Base-by-base conservation (phyloP, 2,888 invertebrate species). In the Phaedon cochleariae region DNA sequence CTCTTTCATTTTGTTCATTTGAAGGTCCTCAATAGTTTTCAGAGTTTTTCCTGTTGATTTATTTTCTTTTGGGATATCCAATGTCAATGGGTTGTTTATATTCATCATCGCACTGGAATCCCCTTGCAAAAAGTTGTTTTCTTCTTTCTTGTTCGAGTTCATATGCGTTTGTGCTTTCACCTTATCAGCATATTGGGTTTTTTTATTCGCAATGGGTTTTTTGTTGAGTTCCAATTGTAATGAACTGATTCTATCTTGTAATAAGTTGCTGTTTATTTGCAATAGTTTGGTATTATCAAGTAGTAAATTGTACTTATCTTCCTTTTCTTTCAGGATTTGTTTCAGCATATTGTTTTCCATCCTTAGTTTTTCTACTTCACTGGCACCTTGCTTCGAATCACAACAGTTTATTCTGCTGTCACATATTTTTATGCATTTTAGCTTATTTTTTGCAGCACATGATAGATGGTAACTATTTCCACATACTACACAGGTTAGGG, bases 371-470 rank as follows among this genome's bases (percentile, higher is more conserved):
- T 49, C 49, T 49, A 49, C 20, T 49, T 49, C 20, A 49, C 49
- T 49, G 49, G 49, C 5, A 49, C 49, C 20, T 18, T 49, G 20
- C 5, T 49, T 49, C 20, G 12, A 20, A 49, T 49, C 49, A 20
- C 20, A 49, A 49, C 20, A 49, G 49, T 49, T 49, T 49, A 49
- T 49, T 49, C 49, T 49, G 49, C 49, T 49, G 49, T 18, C 49
- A 49, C 49, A 49, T 49, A 18, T 20, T 20, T 49, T 5, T 49
- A n/a, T n/a, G n/a, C n/a, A n/a, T n/a, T n/a, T n/a, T n/a, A n/a
- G n/a, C n/a, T n/a, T n/a, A n/a, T n/a, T 49, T 49, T 49, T 49
- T 49, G 49, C 49, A 18, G 49, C 49, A 49, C 20, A 49, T 49
- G 49, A 20, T 49, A 29, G 49, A 49, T 49, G 49, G 20, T 49